Base-by-base conservation (phyloP, 2,888 invertebrate genomes). In the Bruchidius siliquastri region DNA sequence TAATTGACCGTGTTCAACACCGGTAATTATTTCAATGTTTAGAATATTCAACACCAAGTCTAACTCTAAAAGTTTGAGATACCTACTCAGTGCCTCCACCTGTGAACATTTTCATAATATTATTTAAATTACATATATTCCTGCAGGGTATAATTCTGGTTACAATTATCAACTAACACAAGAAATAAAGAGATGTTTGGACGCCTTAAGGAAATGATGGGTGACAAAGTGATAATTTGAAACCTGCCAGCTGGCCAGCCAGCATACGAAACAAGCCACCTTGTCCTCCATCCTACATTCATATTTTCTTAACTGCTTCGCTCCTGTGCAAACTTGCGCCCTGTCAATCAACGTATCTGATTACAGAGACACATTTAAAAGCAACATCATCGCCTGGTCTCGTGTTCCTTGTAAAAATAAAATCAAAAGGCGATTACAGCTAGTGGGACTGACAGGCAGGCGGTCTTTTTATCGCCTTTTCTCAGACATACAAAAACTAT, bases 401-500 rank as follows among this genome's bases (percentile, higher is more conserved):
- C 49, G 49, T 49, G 49, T 49, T 49, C 49, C 49, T 49, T 49
- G 49, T 69, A 72, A 75, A 74, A 77, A 77, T 77, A 77, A 77
- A 77, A 74, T 75, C 75, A 75, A 74, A 75, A 74, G 68, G 76
- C 74, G 74, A 77, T 77, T 74, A 67, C 73, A 70, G 68, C 74
- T 68, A 71, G 74, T 70, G 73, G 74, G 72, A 74, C 72, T 72
- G n/a, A 49, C 49, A 13, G 49, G 13, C 49, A 68, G n/a, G 8
- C 22, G 68, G 68, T 68, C 22, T 68, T 21, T 68, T 68, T 68
- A 21, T 68, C 22, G 21, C 20, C 4, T n/a, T 20, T 68, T 18
- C 49, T 8, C 6, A 49, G 10, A 49, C 49, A 49, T 49, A 49
- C 49, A 13, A 49, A 49, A 49, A 49, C 10, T 49, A 49, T 49